Percentiles rank a stretch among this genome's conserved stretches.
Evolutionary conservation across 2,888 invertebrate species (phyloP).

Genomic region (Oligia fasciuncula): DNA sequence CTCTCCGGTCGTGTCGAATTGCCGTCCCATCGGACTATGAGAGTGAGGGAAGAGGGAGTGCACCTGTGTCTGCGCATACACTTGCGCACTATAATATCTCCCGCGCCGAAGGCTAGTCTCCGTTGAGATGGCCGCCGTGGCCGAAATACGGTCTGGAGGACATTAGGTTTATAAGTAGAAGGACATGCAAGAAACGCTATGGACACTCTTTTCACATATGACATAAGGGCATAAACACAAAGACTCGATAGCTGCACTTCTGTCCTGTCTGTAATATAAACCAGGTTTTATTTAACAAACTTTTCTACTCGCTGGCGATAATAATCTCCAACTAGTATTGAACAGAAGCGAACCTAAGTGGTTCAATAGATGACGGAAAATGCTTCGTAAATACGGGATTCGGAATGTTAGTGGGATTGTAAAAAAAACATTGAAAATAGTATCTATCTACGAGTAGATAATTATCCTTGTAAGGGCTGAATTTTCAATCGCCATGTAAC

Average conservation of each 20-base stretch:
- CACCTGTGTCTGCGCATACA: no score
- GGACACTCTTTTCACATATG: no score
- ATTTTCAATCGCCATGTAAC: no score
- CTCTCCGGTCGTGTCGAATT: no score
- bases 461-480: not conserved
- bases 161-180: not conserved
- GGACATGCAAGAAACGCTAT: not conserved
- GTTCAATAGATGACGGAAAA: not conserved
- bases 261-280: not conserved
- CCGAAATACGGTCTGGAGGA: no score
- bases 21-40: no score
- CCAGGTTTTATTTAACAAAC: conserved; percentile 1
- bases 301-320: not conserved
- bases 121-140: no score
- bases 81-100: no score
- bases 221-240: not conserved
- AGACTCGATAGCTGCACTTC: not conserved
- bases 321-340: not conserved
- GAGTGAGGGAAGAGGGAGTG: no score
- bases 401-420: not conserved
- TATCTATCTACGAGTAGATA: not conserved
- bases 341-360: conserved; percentile 15
- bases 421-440: not conserved
- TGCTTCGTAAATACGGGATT: not conserved
- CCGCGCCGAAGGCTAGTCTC: no score